Conservation (phyloP, 2,113 vertebrate genomes). For the Thermophis baileyi region DNA sequence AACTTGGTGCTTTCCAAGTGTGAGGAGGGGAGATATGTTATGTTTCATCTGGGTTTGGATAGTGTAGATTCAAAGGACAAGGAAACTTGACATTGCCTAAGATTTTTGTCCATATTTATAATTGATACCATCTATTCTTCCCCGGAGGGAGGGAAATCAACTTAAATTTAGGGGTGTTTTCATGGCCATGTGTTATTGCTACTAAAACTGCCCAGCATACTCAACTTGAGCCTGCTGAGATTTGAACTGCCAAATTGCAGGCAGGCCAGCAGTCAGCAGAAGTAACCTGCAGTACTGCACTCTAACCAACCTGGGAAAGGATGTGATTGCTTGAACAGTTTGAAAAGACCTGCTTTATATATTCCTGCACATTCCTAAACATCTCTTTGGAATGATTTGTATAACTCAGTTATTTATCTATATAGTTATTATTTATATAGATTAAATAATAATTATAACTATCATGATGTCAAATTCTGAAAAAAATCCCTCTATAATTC, state of each 20-base stretch:
- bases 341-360: background rate
- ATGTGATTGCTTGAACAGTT: background rate
- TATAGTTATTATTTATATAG: background rate
- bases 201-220: constrained; percentile 19
- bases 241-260: too few relatives aligned
- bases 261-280: too few relatives aligned
- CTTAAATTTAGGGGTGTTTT: background rate
- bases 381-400: background rate
- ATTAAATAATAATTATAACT: background rate
- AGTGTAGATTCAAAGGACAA: background rate
- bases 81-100: background rate
- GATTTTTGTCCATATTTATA: background rate
- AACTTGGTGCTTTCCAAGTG: background rate
- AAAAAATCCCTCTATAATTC: background rate
- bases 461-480: background rate
- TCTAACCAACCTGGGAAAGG: background rate
- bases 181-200: background rate
- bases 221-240: constrained; percentile 40
- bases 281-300: too few relatives aligned
- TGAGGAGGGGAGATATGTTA: background rate
- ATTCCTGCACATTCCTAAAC: background rate
- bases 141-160: background rate
- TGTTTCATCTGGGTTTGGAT: background rate
- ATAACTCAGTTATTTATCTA: background rate
- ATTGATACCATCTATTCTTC: background rate